Evolutionary conservation across 2,113 vertebrate species (phyloP).

Genomic region (Corythornis cristatus): DNA sequence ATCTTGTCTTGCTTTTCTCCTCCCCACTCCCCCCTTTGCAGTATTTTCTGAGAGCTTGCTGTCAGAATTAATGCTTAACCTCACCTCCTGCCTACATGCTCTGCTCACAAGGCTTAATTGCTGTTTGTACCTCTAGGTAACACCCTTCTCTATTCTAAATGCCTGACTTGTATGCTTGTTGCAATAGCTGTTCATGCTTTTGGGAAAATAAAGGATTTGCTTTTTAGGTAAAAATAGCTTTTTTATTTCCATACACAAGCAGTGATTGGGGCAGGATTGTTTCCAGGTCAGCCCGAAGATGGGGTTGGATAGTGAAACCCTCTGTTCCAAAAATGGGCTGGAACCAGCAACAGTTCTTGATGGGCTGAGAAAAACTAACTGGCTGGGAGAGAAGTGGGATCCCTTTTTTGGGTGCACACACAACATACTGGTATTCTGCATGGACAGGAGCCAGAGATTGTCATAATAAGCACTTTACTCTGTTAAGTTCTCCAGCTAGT

Average conservation of each 20-base stretch:
- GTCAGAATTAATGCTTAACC: background rate
- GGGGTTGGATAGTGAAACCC: background rate
- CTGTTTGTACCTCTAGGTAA: background rate
- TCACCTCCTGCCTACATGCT: background rate
- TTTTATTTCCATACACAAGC: constrained; percentile 13
- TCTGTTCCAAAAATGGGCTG: constrained; percentile 39
- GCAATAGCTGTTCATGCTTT: background rate
- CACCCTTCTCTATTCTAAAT: background rate
- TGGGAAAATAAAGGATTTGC: constrained; percentile 4
- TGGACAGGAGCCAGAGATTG: background rate
- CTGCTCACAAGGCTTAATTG: background rate
- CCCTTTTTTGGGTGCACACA: constrained; percentile 8
- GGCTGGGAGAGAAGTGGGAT: background rate
- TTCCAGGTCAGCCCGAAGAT: constrained; percentile 43
- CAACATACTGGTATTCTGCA: background rate
- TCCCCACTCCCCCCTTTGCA: background rate
- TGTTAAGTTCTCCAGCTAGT: background rate
- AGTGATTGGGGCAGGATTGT: background rate
- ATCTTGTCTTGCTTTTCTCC: background rate
- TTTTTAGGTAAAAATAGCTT: constrained; percentile 44
- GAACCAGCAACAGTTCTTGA: background rate
- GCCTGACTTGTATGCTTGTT: background rate
- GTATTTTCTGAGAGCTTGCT: background rate
- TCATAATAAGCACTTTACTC: background rate
- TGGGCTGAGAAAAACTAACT: background rate